phyloP scores from a whole-genome alignment of 2,888 invertebrate species.

The Liopterus haemorrhoidalis region DNA sequence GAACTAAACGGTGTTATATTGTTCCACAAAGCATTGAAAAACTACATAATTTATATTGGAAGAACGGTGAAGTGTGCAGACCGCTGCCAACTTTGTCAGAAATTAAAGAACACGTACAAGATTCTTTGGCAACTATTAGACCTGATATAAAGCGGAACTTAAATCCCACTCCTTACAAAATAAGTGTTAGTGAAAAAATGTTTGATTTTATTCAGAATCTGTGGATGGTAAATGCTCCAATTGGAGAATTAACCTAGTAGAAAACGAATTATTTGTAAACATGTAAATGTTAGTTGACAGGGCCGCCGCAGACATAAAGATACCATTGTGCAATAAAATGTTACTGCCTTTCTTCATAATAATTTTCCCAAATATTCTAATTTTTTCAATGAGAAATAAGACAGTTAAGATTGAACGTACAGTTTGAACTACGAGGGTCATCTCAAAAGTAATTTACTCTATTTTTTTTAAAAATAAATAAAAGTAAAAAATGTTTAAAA shows the following conservation, averaged over 20 bases:
- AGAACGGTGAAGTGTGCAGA: conserved; percentile 66
- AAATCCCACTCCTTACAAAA: conserved; percentile 99
- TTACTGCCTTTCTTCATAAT: no score
- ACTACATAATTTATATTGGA: conserved; percentile 80
- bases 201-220: conserved; percentile 92
- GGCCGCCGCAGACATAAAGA: no score
- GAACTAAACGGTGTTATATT: conserved; percentile 92
- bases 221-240: conserved; percentile 96
- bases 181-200: conserved; percentile 85
- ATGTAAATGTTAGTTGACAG: no score
- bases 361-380: no score
- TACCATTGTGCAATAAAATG: no score
- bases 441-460: no score
- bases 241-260: conserved; percentile 82
- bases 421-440: no score
- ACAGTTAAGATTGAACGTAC: no score
- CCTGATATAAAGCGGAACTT: conserved; percentile 91
- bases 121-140: conserved; percentile 73
- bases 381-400: no score
- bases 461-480: no score
- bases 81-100: conserved; percentile 66
- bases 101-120: conserved; percentile 69
- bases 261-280: no score
- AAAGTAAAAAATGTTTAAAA: no score
- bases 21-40: conserved; percentile 82